phyloP scores from a whole-genome alignment of 2,113 vertebrate species.

The Synodontis membranacea region DNA sequence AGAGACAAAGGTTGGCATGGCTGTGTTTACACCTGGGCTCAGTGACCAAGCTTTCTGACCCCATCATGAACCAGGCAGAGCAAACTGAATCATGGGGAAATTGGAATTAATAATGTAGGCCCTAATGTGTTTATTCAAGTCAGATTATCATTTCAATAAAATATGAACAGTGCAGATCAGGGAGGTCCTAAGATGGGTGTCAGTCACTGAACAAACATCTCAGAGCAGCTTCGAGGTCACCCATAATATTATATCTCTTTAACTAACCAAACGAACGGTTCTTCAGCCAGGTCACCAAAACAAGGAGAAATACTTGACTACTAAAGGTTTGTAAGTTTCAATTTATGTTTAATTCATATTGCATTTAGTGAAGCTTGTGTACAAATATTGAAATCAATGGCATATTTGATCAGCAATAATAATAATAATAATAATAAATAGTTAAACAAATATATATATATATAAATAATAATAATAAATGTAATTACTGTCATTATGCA shows the following conservation, averaged over 20 bases:
- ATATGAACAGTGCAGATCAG: constrained; percentile 61
- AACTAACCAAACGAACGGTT: constrained; percentile 7
- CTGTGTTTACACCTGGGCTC: constrained; percentile 43
- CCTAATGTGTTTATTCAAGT: constrained; percentile 68
- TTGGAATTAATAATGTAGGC: constrained; percentile 73
- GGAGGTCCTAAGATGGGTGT: constrained; percentile 11
- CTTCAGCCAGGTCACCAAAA: constrained; percentile 34
- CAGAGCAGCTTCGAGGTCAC: constrained; percentile 43
- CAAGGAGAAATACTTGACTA: neutral
- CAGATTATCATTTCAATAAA: constrained; percentile 68
- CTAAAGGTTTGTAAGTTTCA: neutral
- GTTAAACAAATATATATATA: too few species aligned
- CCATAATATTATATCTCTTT: constrained; percentile 51
- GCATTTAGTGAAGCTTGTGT: neutral
- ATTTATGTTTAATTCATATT: neutral
- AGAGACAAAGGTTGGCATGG: constrained; percentile 32
- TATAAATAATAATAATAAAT: neutral
- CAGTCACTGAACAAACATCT: constrained; percentile 51
- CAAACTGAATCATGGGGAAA: constrained; percentile 63
- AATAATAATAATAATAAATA: neutral
- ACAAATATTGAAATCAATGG: neutral
- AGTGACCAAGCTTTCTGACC: constrained; percentile 53
- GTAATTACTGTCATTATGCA: too few species aligned
- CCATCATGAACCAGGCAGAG: constrained; percentile 36
- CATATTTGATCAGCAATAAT: neutral